Base-by-base conservation (phyloP, 2,113 vertebrate genomes). In the Pituophis catenifer region DNA sequence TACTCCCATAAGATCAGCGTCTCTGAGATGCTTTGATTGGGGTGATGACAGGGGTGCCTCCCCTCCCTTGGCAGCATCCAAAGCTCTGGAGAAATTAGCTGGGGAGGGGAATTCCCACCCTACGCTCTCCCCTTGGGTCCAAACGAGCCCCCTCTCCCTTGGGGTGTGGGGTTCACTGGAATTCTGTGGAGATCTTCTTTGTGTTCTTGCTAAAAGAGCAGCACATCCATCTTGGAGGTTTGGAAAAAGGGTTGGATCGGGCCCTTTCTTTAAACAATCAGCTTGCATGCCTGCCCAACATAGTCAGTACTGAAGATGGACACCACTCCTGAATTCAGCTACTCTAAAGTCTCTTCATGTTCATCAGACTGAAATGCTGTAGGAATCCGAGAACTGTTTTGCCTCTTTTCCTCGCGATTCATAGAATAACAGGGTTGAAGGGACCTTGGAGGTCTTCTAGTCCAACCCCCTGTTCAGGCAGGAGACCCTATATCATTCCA, bases 221-320 rank as follows among this genome's bases (percentile, higher is more conserved):
- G 70, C 33, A 38, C 2, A 0, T 81, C 19, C 15, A 9, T 0
- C 70, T 38, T 19, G 0, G 33, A 3, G 3, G 33, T 0, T 38
- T 9, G 38, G 70, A 1, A 8, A 17, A 81, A 21, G 7, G 70
- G 6, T 8, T 70, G 29, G 62, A 70, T 15, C 9, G 3, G 29
- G 65, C 29, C 65, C 65, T 15, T n/a, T n/a, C 65, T 15, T n/a
- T 65, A 13, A 65, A 75, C 13, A 75, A 19, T 3, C 65, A 1
- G 65, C n/a, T 38, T 1, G 13, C n/a, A 7, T 75, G 33, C 7
- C 33, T 38, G 70, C 33, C 2, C 75, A 38, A 81, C 17, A 19
- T 8, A 9, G 21, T 1, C 75, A 21, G 75, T 0, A 19, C 6
- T 81, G 70, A 21, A 38, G 75, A 19, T 21, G 75, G 33, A 8